Evolutionary conservation across 1,140 invertebrate genomes (phyloP), one percentile per base, ranked within the genome.

Genomic region (Psilanteris sp.): DNA sequence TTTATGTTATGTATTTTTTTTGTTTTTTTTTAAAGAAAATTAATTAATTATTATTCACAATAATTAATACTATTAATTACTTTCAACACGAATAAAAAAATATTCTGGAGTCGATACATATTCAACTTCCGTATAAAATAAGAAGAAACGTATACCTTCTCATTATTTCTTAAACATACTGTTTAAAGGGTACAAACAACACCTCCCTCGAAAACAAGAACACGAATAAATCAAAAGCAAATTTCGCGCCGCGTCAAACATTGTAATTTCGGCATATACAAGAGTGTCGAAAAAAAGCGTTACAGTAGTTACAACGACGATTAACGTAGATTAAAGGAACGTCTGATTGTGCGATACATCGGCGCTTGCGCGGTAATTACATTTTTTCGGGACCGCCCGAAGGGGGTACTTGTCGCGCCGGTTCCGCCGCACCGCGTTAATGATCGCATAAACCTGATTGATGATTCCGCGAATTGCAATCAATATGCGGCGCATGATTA

Each of bases 391-490:
- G 18, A 11, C 3, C 22, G 14, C 41, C 36, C 37, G 15, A 64
- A 66, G 18, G 48, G 37, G 39, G 59, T 16, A 57, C 48, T 64
- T 74, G 73, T 77, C 67, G 66, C 59, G 31, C 43, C 43, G 54
- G 54, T 77, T 34, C 13, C 31, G 27, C 43, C 50, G 16, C 27
- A 11, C 7, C 31, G 64, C 62, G 44, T 78, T 80, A 80, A 78
- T 80, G 68, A 72, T 66, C 50, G 59, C 73, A 59, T 39, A 72
- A 46, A 29, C 55, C 54, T 72, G 68, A 80, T 79, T 61, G 64
- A 75, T 79, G 67, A 79, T 81, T 79, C 77, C 57, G 46, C 67
- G 74, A 75, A 81, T 73, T 15, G 48, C 20, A 70, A 48, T 67
- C 26, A 68, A 73, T 73, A 67, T 68, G 46, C 22, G 44, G 24